Percentiles rank a stretch among this genome's conserved stretches.
phyloP scores from a whole-genome alignment of 2,888 invertebrate species.

The Perizoma affinitatum region DNA sequence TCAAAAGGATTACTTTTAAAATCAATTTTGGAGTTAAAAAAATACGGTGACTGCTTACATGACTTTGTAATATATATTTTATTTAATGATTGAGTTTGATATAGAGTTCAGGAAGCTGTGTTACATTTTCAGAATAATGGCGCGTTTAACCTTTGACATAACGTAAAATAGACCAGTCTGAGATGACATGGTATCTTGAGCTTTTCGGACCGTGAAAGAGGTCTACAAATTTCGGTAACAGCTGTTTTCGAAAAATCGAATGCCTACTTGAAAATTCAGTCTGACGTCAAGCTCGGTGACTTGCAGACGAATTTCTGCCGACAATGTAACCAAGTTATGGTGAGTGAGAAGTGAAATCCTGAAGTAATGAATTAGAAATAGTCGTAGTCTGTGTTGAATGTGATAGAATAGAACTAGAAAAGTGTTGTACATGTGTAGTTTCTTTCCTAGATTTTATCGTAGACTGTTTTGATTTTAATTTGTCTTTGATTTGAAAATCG shows the following conservation, averaged over 20 bases:
- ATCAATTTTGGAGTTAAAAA: too few species aligned
- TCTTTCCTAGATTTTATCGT: conserved; percentile 9
- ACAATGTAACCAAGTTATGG: conserved; percentile 79
- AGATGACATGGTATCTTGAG: conserved; percentile 18
- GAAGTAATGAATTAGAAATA: conserved; percentile 57
- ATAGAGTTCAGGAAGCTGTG: too few species aligned
- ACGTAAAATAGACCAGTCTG: conserved; percentile 27
- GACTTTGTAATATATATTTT: background rate
- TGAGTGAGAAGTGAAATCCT: conserved; percentile 60
- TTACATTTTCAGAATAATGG: background rate
- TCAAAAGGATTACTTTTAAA: conserved; percentile 35
- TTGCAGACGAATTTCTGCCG: conserved; percentile 60
- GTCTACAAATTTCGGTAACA: conserved; percentile 57
- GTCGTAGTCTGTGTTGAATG: conserved; percentile 58
- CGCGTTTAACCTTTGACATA: conserved; percentile 44
- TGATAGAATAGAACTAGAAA: conserved; percentile 39
- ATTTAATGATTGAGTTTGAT: too few species aligned
- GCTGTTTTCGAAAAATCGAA: conserved; percentile 79
- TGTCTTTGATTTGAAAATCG: conserved; percentile 39
- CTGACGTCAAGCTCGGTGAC: conserved; percentile 62
- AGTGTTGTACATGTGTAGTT: conserved; percentile 31
- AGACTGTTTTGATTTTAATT: conserved; percentile 3
- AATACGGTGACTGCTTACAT: background rate
- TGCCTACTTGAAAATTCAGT: conserved; percentile 60
- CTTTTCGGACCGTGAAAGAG: conserved; percentile 33